Percentiles rank a stretch among this genome's conserved stretches.
These are phyloP conservation scores for Leptobrachium ailaonicum DNA, from an alignment of 2,113 vertebrate species.

Conservation along the genomic window DNA sequence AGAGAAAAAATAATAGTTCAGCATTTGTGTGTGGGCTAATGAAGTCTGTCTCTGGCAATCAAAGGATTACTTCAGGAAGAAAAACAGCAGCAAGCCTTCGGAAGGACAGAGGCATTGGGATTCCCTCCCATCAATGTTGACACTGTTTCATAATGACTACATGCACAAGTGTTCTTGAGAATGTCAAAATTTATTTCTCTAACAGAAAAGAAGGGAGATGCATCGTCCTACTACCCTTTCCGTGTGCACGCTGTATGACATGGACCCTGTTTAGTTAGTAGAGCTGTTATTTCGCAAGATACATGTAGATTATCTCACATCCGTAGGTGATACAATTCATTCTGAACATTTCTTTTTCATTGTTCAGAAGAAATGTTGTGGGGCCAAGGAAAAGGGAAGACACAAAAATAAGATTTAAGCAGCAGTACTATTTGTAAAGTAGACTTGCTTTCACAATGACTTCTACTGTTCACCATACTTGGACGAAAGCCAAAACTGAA, in stretches of 20 bases:
- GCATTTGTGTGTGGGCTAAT: conserved; percentile 46
- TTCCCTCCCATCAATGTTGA: conserved; percentile 42
- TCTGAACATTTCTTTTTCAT: conserved; percentile 14
- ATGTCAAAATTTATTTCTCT: conserved; percentile 35
- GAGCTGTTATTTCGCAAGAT: not conserved
- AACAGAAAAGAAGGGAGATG: conserved; percentile 6
- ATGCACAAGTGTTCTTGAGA: conserved; percentile 33
- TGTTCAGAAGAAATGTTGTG: conserved; percentile 1
- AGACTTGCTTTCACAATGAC: conserved; percentile 23
- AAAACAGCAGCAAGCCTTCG: conserved; percentile 28
- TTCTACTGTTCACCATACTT: conserved; percentile 20
- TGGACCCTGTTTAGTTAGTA: not conserved
- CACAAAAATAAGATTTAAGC: not conserved
- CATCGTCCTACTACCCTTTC: not conserved
- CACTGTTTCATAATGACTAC: conserved; percentile 36
- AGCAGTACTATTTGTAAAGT: conserved; percentile 18
- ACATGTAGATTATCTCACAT: conserved; percentile 8
- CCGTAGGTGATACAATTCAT: not conserved
- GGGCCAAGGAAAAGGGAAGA: conserved; percentile 3
- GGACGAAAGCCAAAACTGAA: conserved; percentile 20
- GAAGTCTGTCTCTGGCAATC: conserved; percentile 45
- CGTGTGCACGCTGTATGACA: not conserved
- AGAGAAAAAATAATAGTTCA: conserved; percentile 6
- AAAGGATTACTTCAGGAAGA: conserved; percentile 41
- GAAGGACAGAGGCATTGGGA: conserved; percentile 26